Percentiles rank a stretch among this genome's conserved stretches.
Evolutionary conservation across 2,888 invertebrate genomes (phyloP).

Genomic region (Aleiodes leptofemur): DNA sequence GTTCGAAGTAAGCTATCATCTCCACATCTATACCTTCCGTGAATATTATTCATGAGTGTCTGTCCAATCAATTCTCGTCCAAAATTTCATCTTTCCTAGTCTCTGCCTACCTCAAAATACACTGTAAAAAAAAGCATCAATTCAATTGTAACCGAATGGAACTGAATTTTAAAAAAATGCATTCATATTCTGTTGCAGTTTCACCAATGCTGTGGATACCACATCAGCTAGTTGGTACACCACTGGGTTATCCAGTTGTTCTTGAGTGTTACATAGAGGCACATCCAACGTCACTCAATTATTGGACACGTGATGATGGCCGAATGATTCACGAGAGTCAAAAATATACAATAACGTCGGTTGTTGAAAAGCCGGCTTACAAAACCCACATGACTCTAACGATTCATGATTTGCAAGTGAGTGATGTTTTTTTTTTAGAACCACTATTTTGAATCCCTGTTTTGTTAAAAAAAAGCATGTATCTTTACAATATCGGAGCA

Average conservation of each 20-base stretch:
- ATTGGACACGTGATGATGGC: conserved; percentile 91
- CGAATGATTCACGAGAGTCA: conserved; percentile 91
- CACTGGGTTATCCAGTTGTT: conserved; percentile 88
- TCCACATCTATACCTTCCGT: no score
- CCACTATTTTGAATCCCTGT: neutral
- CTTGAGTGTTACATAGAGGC: conserved; percentile 94
- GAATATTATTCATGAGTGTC: no score
- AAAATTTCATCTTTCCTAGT: no score
- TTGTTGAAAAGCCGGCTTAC: conserved; percentile 86
- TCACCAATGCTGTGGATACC: conserved; percentile 95
- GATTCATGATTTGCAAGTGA: conserved; percentile 82
- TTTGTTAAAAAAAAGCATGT: neutral
- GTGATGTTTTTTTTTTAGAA: neutral
- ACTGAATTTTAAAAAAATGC: conserved; percentile 20
- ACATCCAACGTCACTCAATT: conserved; percentile 92
- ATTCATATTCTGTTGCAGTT: conserved; percentile 79
- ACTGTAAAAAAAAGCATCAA: no score
- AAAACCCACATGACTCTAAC: conserved; percentile 92
- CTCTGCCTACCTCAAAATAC: no score
- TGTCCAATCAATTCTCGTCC: no score
- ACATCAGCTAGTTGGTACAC: conserved; percentile 91
- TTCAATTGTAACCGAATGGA: neutral
- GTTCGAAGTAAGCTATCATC: no score
- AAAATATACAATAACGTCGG: conserved; percentile 81
- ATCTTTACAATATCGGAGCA: no score